These are phyloP conservation scores for Kryptopterus vitreolus DNA, from an alignment of 2,797 vertebrate genomes.

Conservation along the genomic window DNA sequence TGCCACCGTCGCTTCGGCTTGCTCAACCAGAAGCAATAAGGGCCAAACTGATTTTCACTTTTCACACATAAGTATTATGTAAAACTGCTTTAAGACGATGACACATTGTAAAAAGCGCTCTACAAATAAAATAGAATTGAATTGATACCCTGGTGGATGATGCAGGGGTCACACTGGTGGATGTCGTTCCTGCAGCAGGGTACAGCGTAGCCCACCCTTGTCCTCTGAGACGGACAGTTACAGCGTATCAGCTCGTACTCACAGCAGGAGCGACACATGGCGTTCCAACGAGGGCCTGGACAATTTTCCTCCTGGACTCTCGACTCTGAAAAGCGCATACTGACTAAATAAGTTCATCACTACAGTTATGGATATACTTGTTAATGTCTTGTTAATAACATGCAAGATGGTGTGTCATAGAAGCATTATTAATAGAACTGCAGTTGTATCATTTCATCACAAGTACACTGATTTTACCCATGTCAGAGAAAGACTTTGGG, in stretches of 20 bases:
- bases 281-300: slow-evolving; percentile 85
- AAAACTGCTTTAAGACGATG: no score
- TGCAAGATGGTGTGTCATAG: not conserved
- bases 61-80: no score
- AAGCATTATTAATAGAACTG: not conserved
- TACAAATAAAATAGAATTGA: no score
- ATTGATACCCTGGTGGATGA: slow-evolving; percentile 90
- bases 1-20: no score
- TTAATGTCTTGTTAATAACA: not conserved
- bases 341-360: not conserved
- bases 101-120: no score
- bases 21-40: no score
- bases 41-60: no score
- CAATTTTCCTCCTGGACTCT: slow-evolving; percentile 78
- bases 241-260: slow-evolving; percentile 88
- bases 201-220: slow-evolving; percentile 86
- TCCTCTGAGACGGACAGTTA: slow-evolving; percentile 79
- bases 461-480: not conserved
- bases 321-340: slow-evolving; percentile 42
- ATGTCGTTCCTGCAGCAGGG: slow-evolving; percentile 90
- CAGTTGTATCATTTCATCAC: not conserved
- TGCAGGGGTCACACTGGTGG: slow-evolving; percentile 89
- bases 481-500: not conserved
- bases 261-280: slow-evolving; percentile 89
- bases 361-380: not conserved